Evolutionary conservation across 2,797 vertebrate genomes (phyloP).

Genomic region (Diplodus sargus): DNA sequence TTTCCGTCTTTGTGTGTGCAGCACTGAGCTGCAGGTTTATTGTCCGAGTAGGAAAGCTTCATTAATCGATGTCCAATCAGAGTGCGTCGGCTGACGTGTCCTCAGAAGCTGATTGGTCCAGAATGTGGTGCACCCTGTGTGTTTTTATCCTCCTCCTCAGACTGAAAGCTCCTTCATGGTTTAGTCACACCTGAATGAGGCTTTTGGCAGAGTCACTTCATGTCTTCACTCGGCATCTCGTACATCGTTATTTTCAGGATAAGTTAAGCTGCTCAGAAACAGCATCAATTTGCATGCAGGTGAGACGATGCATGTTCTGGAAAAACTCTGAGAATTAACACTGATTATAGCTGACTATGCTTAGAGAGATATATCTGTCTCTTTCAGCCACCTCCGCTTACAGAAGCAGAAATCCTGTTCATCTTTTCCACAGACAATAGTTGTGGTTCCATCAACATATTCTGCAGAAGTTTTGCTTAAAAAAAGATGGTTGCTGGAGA

Average conservation of each 20-base stretch:
- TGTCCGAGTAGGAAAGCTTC: neutral
- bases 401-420: neutral
- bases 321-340: neutral
- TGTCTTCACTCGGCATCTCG: neutral
- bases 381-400: neutral
- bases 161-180: neutral
- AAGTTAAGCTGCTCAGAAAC: neutral
- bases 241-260: neutral
- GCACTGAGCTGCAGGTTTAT: neutral
- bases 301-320: neutral
- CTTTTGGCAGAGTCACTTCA: conserved; percentile 13
- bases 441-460: too few species aligned
- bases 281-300: neutral
- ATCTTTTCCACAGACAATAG: too few species aligned
- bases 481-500: too few species aligned
- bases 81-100: neutral
- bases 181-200: conserved; percentile 44
- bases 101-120: neutral
- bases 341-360: neutral
- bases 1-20: neutral
- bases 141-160: neutral
- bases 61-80: neutral
- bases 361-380: too few species aligned
- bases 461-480: too few species aligned
- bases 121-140: neutral